Percentiles rank a stretch among this genome's conserved stretches.
These are phyloP conservation scores for Matsumyia berberina DNA, from an alignment of 2,888 invertebrate genomes.

Conservation along the genomic window DNA sequence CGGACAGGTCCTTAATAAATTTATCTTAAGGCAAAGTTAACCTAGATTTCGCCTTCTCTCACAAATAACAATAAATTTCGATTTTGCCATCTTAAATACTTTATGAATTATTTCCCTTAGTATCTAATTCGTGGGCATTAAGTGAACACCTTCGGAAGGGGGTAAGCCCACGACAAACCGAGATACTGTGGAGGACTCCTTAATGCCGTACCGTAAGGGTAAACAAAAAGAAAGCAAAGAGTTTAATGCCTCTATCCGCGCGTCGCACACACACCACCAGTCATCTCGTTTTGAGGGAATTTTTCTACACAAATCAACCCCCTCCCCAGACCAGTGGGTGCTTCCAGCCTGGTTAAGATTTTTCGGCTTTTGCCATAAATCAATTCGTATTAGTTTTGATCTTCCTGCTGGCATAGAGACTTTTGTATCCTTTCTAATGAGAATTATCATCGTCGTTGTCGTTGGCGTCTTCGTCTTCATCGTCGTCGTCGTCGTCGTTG, in stretches of 20 bases:
- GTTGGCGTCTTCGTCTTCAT: constrained; percentile 38
- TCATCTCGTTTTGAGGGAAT: constrained; percentile 37
- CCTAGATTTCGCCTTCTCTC: constrained; percentile 80
- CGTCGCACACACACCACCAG: constrained; percentile 45
- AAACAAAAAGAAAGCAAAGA: constrained; percentile 75
- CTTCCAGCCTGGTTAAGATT: constrained; percentile 67
- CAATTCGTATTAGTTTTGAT: constrained; percentile 77
- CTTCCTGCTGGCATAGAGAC: constrained; percentile 75
- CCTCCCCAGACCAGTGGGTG: constrained; percentile 12
- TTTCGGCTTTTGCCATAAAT: constrained; percentile 75
- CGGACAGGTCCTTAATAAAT: constrained; percentile 71
- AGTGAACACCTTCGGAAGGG: constrained; percentile 46
- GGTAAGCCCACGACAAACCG: constrained; percentile 33
- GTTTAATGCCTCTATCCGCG: constrained; percentile 73
- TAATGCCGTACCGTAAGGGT: constrained; percentile 44
- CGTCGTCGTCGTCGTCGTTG: constrained; percentile 9
- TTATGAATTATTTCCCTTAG: constrained; percentile 82
- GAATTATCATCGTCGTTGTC: constrained; percentile 56
- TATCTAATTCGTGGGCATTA: constrained; percentile 66
- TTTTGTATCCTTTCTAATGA: constrained; percentile 75
- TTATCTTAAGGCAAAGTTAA: constrained; percentile 73
- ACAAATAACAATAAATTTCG: constrained; percentile 84
- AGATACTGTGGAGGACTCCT: constrained; percentile 8
- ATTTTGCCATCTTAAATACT: constrained; percentile 83
- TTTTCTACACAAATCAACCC: constrained; percentile 12